Evolutionary conservation across 2,113 vertebrate species (phyloP).

Genomic region (Benitochromis conjunctus): DNA sequence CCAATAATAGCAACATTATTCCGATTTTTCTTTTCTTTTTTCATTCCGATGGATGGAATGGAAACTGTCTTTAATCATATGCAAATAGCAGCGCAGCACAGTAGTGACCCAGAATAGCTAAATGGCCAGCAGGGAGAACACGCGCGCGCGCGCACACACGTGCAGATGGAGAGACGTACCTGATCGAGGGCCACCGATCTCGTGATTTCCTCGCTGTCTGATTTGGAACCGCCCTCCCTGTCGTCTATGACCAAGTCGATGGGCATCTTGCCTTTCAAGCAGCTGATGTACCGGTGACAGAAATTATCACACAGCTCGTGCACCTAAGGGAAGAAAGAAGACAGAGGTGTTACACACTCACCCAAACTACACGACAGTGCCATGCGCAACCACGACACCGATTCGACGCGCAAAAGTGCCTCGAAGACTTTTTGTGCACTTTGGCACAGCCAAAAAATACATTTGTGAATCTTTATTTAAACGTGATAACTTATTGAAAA

Average conservation of each 20-base stretch:
- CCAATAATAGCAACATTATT: constrained; percentile 98
- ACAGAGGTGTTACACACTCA: constrained; percentile 37
- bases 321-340: constrained; percentile 76
- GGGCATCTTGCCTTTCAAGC: constrained; percentile 99
- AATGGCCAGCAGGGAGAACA: constrained; percentile 76
- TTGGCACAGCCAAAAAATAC: neutral
- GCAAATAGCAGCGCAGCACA: constrained; percentile 91
- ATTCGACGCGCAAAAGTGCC: neutral
- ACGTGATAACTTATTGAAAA: neutral
- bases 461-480: neutral
- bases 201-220: constrained; percentile 98
- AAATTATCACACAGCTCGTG: constrained; percentile 99
- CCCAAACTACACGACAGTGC: constrained; percentile 76
- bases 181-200: constrained; percentile 97
- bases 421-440: neutral
- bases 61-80: constrained; percentile 94
- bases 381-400: constrained; percentile 72
- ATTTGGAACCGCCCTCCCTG: constrained; percentile 97
- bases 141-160: neutral
- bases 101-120: constrained; percentile 86
- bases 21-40: constrained; percentile 78
- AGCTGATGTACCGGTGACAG: constrained; percentile 99
- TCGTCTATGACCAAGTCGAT: constrained; percentile 99
- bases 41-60: constrained; percentile 87
- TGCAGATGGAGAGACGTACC: constrained; percentile 73